A percentile compares a stretch with the other conserved stretches of the same genome.
These are phyloP conservation scores for Thryonomys swinderianus DNA, from an alignment of 2,113 vertebrate species.

Conservation along the genomic window DNA sequence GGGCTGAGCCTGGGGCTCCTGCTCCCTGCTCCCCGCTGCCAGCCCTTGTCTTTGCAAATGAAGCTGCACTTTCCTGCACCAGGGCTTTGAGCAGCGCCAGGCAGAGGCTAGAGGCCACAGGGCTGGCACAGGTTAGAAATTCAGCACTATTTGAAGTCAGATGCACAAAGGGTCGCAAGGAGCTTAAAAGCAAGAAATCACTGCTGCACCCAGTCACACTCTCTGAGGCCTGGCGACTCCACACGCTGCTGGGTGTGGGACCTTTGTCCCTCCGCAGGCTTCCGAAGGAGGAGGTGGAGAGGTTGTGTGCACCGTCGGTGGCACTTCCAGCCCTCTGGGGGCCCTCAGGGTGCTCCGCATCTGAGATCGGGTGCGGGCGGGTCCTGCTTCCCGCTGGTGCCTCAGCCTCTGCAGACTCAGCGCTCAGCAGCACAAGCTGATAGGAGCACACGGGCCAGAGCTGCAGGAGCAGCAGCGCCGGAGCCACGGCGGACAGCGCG, in stretches of 20 bases:
- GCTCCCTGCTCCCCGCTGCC: constrained; percentile 51
- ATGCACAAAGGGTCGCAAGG: neutral
- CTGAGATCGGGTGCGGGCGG: accelerated
- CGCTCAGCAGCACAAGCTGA: neutral
- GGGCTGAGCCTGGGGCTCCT: constrained; percentile 67
- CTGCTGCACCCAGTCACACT: neutral
- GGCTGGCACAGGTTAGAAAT: constrained; percentile 52
- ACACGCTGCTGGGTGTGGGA: neutral
- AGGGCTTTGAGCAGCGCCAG: constrained; percentile 70
- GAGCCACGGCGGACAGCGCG: neutral
- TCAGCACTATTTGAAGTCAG: constrained; percentile 63
- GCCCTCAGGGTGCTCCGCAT: accelerated
- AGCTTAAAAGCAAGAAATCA: neutral
- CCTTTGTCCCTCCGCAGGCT: accelerated
- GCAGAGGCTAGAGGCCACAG: constrained; percentile 44
- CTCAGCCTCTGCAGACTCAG: neutral
- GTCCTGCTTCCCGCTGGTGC: neutral
- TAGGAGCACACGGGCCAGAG: accelerated
- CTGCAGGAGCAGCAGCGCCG: neutral
- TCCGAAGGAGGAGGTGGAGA: accelerated
- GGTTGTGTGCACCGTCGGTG: accelerated
- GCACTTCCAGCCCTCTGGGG: accelerated
- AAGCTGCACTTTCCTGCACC: constrained; percentile 79
- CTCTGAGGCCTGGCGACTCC: neutral
- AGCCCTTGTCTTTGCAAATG: constrained; percentile 83